Base-by-base conservation (phyloP, 2,113 vertebrate species). In the Ammospiza caudacuta region DNA sequence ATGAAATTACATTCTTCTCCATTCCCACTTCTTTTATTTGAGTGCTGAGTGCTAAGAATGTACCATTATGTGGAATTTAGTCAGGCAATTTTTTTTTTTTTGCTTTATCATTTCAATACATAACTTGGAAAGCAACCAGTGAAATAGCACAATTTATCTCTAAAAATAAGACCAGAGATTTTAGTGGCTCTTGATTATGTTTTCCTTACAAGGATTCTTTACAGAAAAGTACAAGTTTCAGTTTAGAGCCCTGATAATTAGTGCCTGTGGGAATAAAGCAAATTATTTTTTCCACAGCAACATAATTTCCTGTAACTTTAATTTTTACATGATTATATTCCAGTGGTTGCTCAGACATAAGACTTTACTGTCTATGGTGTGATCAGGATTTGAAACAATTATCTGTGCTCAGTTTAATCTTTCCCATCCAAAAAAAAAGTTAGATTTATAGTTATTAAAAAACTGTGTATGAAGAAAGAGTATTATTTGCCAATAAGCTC, bases 201-300 rank as follows among this genome's bases (percentile, higher is more conserved):
- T 85, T 72, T 62, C 35, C 70, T 90, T 82, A 84, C 69, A 87
- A 92, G 37, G 62, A 84, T 82, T 12, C 70, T 74, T 54, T 62
- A 46, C 47, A 92, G 84, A 90, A 90, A 91, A 91, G 46, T 62
- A 78, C 52, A 63, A 59, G 23, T 61, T 94, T 92, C 54, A 69
- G 70, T 92, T 96, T 72, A 83, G 43, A 88, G 94, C 55, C 94
- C 61, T 81, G 91, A 81, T 96, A 95, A 95, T 96, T 94, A 91
- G 75, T 81, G 90, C 89, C 84, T 87, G 28, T 77, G 87, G 83
- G 86, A 94, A 94, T 87, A 89, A 88, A 83, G 46, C 43, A 93
- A 88, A 94, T 82, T 76, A 69, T 70, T 95, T 94, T 87, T 92
- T 92, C 85, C 87, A 89, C 52, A 94, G 77, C 51, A 94, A 75